phyloP scores from a whole-genome alignment of 2,113 vertebrate genomes.

The Litocranius walleri region DNA sequence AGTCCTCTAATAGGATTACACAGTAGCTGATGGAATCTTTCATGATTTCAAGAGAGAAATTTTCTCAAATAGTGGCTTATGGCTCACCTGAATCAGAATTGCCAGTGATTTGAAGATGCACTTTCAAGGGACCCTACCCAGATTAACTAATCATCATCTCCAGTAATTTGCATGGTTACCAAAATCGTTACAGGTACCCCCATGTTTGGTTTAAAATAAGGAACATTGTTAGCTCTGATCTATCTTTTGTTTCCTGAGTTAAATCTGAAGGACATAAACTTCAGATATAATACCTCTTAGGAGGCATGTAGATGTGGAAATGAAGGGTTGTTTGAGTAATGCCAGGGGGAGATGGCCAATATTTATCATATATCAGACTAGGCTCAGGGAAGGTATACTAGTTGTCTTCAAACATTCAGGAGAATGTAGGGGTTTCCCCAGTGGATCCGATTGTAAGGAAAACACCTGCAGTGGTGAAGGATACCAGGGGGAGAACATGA shows the following conservation, averaged over 20 bases:
- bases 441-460: background rate
- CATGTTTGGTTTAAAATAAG: background rate
- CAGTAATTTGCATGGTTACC: background rate
- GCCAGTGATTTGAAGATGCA: background rate
- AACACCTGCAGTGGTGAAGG: background rate
- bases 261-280: background rate
- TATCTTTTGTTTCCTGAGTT: background rate
- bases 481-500: rapidly evolving
- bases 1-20: background rate
- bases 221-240: background rate
- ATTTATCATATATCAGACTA: background rate
- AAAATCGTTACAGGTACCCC: background rate
- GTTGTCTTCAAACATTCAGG: background rate
- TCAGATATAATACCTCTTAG: background rate
- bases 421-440: background rate
- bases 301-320: background rate
- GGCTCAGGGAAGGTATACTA: background rate
- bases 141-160: background rate
- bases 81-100: background rate
- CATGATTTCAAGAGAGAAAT: background rate
- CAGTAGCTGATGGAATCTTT: background rate
- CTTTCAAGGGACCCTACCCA: background rate
- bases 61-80: background rate
- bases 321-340: background rate
- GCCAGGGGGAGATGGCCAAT: background rate